Base-by-base conservation (phyloP, 2,113 vertebrate genomes). In the Tetrao urogallus region DNA sequence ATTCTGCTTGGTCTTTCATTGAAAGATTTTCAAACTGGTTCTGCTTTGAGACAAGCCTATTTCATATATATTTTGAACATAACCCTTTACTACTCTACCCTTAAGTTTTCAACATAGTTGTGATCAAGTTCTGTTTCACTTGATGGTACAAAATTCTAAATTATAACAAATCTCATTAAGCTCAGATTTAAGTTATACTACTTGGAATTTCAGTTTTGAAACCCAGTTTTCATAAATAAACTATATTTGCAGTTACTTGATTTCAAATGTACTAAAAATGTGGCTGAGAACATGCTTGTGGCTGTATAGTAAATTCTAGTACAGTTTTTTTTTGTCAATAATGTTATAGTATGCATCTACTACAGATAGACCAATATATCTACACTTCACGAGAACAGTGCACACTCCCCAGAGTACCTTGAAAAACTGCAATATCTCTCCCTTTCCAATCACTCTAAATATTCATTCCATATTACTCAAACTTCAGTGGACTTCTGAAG, bases 341-440 rank as follows among this genome's bases (percentile, higher is more conserved):
- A 61, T 19, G 4, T 3, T 24, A 36, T 1, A 1, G 15, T 13
- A 8, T 10, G 3, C 0, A 0, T 8, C 7, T 50, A 25, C 5
- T 34, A 38, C 30, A 40, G 36, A 30, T 13, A 70, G 34, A 56
- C 27, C 3, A 40, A 18, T 3, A 11, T 22, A 17, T 3, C 3
- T 14, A 2, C 18, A 5, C 36, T 42, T n/a, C 14, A 34, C 5
- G 5, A 4, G 10, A 65, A 10, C 36, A n/a, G 21, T 15, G 28
- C 32, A 38, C 10, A 45, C 32, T 6, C 43, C 17, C 11, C 19
- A 32, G 4, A 72, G n/a, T 11, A 58, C 8, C n/a, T 27, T 18
- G 16, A 65, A 78, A 81, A 86, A 12, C 4, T 28, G 4, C 16
- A 24, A n/a, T 58, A 30, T 63, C 15, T 67, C 19, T 40, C 40